These are phyloP conservation scores for Lasiurus cinereus DNA, from an alignment of 2,113 vertebrate genomes.

Conservation along the genomic window DNA sequence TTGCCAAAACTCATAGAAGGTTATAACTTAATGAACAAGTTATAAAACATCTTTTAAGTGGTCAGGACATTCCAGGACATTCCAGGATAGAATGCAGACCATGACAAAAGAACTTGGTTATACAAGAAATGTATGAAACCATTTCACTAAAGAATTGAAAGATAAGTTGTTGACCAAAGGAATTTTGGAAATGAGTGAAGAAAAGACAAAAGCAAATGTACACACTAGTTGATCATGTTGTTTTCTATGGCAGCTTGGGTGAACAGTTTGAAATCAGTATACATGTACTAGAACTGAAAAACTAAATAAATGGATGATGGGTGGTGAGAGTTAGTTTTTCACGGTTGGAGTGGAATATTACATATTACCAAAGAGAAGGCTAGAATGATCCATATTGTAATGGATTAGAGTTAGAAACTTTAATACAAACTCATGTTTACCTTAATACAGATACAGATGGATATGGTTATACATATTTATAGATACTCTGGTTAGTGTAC, in stretches of 20 bases:
- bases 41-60: background rate
- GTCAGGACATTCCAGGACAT: background rate
- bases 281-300: background rate
- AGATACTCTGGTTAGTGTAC: background rate
- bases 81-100: background rate
- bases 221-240: background rate
- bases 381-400: background rate
- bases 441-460: background rate
- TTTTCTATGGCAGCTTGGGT: background rate
- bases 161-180: background rate
- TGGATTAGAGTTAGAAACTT: no score
- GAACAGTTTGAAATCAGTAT: slow-evolving; percentile 25
- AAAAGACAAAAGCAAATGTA: slow-evolving; percentile 26
- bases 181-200: slow-evolving; percentile 5
- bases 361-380: slow-evolving; percentile 2
- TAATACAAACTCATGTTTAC: background rate
- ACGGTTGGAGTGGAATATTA: background rate
- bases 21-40: background rate
- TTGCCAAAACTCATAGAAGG: slow-evolving; percentile 3
- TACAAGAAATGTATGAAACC: background rate
- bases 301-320: background rate
- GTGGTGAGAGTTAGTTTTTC: background rate
- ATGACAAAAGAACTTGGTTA: background rate
- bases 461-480: background rate
- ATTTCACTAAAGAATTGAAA: background rate